phyloP scores from a whole-genome alignment of 1,140 invertebrate genomes.

The Samia ricini region DNA sequence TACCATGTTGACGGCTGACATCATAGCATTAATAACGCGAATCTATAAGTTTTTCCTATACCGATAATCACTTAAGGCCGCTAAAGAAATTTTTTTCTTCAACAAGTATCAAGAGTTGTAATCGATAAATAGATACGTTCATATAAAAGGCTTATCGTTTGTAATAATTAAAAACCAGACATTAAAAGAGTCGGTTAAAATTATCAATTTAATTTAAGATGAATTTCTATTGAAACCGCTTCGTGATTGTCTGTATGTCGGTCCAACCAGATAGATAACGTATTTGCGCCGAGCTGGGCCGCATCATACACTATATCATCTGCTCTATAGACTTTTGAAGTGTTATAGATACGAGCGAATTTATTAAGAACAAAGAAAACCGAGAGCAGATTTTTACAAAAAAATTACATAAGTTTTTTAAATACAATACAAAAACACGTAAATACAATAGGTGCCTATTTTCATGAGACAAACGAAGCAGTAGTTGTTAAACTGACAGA shows the following conservation, averaged over 20 bases:
- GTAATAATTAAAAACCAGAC: background rate
- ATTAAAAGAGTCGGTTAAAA: background rate
- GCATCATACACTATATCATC: slow-evolving; percentile 40
- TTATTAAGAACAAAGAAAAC: background rate
- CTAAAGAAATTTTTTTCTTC: background rate
- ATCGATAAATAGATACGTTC: background rate
- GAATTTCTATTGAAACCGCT: slow-evolving; percentile 12
- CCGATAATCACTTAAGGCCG: background rate
- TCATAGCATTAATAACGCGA: too few species aligned
- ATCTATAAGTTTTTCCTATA: too few species aligned
- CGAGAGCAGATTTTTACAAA: too few species aligned
- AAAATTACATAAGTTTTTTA: too few species aligned
- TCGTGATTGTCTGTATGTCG: slow-evolving; percentile 30
- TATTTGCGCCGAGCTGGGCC: slow-evolving; percentile 36
- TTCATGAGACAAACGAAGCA: too few species aligned
- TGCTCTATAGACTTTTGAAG: slow-evolving; percentile 22
- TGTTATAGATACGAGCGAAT: background rate
- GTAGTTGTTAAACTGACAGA: too few species aligned
- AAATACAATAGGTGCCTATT: too few species aligned
- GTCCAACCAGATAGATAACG: slow-evolving; percentile 36
- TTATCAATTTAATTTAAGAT: slow-evolving; percentile 2
- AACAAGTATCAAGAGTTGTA: background rate
- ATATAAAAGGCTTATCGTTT: background rate
- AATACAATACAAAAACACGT: too few species aligned
- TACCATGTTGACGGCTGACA: too few species aligned